Percentiles rank a stretch among this genome's conserved stretches.
phyloP scores from a whole-genome alignment of 1,140 invertebrate genomes.

The Neocloeon triangulifer region DNA sequence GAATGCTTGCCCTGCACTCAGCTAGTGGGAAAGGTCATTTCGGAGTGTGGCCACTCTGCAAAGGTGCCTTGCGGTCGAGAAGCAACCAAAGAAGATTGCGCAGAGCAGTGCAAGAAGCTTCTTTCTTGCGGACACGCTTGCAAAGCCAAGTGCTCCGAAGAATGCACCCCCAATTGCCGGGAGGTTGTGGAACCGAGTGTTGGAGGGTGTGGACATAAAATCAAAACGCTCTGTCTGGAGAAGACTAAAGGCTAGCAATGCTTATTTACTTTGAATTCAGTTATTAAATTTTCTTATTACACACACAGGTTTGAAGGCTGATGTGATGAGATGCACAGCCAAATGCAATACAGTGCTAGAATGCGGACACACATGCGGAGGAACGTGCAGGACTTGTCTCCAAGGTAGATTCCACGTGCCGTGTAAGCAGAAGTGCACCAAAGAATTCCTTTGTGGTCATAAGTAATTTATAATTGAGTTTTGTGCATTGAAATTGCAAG shows the following conservation, averaged over 20 bases:
- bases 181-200: slow-evolving; percentile 9
- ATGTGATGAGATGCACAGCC: slow-evolving; percentile 15
- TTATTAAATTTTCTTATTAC: too few species aligned
- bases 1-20: slow-evolving; percentile 21
- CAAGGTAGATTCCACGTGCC: slow-evolving; percentile 33
- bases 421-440: slow-evolving; percentile 32
- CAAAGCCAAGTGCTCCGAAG: slow-evolving; percentile 14
- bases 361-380: slow-evolving; percentile 32
- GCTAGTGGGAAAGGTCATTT: slow-evolving; percentile 16
- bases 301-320: background rate
- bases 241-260: background rate
- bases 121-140: slow-evolving; percentile 23
- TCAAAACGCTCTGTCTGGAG: slow-evolving; percentile 17
- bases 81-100: slow-evolving; percentile 14
- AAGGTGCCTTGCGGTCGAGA: slow-evolving; percentile 14
- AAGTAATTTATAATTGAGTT: too few species aligned
- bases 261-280: too few species aligned
- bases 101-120: slow-evolving; percentile 13
- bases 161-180: slow-evolving; percentile 16
- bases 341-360: slow-evolving; percentile 20
- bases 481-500: too few species aligned
- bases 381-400: slow-evolving; percentile 29
- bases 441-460: slow-evolving; percentile 36
- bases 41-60: slow-evolving; percentile 20
- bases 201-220: slow-evolving; percentile 20